These are phyloP conservation scores for Phymanthus crucifer DNA, from an alignment of 92 coral and sea anemone species.

Conservation along the genomic window DNA sequence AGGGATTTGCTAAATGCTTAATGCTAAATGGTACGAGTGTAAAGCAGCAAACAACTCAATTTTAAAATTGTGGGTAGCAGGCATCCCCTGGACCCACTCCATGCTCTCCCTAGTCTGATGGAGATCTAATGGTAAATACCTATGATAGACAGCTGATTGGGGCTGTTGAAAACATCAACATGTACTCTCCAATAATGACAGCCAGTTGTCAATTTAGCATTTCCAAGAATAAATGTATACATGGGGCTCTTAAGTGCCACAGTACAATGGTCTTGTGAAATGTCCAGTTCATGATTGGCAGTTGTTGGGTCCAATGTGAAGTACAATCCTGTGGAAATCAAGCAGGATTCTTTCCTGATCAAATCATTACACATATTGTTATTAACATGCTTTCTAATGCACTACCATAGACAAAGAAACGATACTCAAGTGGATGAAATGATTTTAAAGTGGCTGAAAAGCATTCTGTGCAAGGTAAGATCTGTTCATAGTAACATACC, in stretches of 20 bases:
- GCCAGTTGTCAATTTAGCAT: constrained; percentile 66
- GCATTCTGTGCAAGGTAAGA: no score
- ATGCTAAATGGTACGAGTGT: no score
- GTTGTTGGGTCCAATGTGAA: constrained; percentile 78
- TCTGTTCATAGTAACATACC: constrained; percentile 36
- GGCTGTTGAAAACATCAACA: constrained; percentile 79
- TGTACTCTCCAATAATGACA: constrained; percentile 91
- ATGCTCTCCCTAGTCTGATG: neutral
- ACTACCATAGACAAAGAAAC: no score
- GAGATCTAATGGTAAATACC: constrained; percentile 34
- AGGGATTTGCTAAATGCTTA: no score
- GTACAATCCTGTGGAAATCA: constrained; percentile 54
- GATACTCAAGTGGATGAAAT: neutral
- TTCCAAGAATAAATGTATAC: constrained; percentile 78
- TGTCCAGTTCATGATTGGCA: constrained; percentile 75
- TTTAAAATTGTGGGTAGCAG: no score
- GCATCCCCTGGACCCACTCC: no score
- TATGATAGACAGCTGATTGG: constrained; percentile 76
- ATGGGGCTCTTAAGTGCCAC: constrained; percentile 84
- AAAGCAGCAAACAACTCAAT: no score
- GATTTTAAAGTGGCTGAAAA: no score
- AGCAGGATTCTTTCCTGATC: neutral
- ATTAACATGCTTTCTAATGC: no score
- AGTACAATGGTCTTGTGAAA: constrained; percentile 67
- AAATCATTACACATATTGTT: no score